Evolutionary conservation across 2,888 invertebrate species (phyloP), one percentile per base, ranked within the genome.

Genomic region (Drosophila borealis): DNA sequence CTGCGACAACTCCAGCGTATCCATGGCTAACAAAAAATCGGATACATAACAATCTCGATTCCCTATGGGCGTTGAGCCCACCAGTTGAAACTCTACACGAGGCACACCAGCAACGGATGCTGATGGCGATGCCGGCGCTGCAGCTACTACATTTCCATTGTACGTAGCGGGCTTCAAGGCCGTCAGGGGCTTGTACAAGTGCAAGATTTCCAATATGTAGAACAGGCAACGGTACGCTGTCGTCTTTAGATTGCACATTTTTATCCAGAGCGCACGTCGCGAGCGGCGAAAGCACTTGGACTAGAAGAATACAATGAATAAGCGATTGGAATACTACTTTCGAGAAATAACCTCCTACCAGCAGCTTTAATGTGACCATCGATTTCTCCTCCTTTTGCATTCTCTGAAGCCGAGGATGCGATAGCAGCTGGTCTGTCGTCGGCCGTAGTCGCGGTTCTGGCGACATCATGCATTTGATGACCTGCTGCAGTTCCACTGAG

Each of bases 391-490:
- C 81, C 54, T 90, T 86, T 56, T 88, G 79, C 67, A 92, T 78
- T 57, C 69, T 63, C 9, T 79, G 61, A 36, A 92, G 76, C 57
- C 74, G 90, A 48, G 87, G 93, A 74, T 93, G 91, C 9, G 91
- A 82, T 4, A 95, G 86, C 11, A 95, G 88, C 59, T 94, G 91
- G 53, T 93, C 92, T 2, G 94, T 94, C 21, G 93, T 93, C 4
- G 94, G 94, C 69, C 95, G 90, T 59, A 90, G 85, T 13, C 74
- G 75, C 5, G 93, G 93, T 81, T 94, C 93, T 2, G 94, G 93
- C 41, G 93, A 91, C 93, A 95, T 93, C 95, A 95, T 95, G 71
- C 90, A 89, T 63, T 91, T 91, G 45, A 95, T 94, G 2, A 95
- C 91, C 57, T 92, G 81, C 80, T 93, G 92, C 48, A 95, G 86